Percentiles rank a stretch among this genome's conserved stretches.
Conservation (phyloP, 2,888 invertebrate species). For the Nephrotoma flavescens region DNA sequence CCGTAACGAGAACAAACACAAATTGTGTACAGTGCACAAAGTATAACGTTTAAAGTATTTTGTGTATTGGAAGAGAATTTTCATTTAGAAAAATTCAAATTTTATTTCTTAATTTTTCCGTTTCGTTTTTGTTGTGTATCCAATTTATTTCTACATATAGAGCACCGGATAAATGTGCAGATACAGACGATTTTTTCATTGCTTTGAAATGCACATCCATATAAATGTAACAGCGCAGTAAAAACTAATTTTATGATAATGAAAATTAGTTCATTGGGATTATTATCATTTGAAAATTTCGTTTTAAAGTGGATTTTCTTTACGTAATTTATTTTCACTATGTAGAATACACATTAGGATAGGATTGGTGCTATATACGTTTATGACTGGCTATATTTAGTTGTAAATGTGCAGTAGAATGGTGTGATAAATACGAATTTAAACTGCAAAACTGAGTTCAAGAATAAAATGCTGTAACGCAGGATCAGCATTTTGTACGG, state of each 20-base stretch:
- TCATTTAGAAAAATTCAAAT: background rate
- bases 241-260: background rate
- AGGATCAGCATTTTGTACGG: no score
- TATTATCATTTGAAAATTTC: background rate
- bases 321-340: background rate
- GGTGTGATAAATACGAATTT: no score
- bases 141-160: background rate
- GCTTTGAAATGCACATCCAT: background rate
- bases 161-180: background rate
- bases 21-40: background rate
- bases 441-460: no score
- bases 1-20: background rate
- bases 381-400: no score
- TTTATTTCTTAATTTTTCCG: background rate
- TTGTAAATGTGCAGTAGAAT: no score
- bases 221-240: background rate
- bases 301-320: background rate
- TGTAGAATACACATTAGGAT: no score
- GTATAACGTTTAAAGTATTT: background rate
- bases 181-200: background rate
- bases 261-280: background rate
- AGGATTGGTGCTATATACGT: background rate
- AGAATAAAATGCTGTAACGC: no score
- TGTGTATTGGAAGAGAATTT: background rate
- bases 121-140: background rate